These are phyloP conservation scores for Lasioglossum vierecki DNA, from an alignment of 2,888 invertebrate species.

Conservation along the genomic window DNA sequence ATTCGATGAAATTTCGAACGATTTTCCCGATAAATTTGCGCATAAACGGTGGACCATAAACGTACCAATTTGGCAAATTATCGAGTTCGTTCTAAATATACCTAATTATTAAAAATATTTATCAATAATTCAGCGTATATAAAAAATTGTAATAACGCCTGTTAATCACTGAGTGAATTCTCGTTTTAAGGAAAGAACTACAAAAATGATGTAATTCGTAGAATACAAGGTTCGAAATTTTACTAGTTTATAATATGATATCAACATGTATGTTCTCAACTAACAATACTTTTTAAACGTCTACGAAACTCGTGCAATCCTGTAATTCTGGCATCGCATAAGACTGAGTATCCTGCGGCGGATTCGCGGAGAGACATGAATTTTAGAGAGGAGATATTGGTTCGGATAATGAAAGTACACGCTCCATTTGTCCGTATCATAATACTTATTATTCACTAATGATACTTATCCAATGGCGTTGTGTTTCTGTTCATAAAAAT, in stretches of 20 bases:
- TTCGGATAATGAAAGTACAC: slow-evolving; percentile 43
- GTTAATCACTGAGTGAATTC: neutral
- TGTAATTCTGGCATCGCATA: neutral
- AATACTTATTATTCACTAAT: slow-evolving; percentile 61
- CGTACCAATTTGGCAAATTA: neutral
- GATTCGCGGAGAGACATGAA: neutral
- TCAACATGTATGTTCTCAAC: neutral
- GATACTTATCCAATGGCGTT: slow-evolving; percentile 56
- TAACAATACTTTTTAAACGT: too few relatives aligned
- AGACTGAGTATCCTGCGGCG: neutral
- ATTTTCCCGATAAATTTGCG: neutral
- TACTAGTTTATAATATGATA: neutral
- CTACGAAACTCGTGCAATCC: neutral
- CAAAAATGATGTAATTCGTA: neutral
- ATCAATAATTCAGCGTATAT: neutral
- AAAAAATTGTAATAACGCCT: neutral
- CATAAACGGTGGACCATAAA: neutral
- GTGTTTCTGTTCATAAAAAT: slow-evolving; percentile 52
- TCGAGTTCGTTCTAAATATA: neutral
- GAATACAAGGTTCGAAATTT: neutral
- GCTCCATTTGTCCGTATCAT: slow-evolving; percentile 50
- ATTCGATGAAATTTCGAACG: neutral
- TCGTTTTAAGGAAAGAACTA: neutral
- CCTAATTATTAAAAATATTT: neutral
- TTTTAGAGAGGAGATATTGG: neutral